Base-by-base conservation (phyloP, 2,113 vertebrate species). In the Sterrhoptilus dennistouni region DNA sequence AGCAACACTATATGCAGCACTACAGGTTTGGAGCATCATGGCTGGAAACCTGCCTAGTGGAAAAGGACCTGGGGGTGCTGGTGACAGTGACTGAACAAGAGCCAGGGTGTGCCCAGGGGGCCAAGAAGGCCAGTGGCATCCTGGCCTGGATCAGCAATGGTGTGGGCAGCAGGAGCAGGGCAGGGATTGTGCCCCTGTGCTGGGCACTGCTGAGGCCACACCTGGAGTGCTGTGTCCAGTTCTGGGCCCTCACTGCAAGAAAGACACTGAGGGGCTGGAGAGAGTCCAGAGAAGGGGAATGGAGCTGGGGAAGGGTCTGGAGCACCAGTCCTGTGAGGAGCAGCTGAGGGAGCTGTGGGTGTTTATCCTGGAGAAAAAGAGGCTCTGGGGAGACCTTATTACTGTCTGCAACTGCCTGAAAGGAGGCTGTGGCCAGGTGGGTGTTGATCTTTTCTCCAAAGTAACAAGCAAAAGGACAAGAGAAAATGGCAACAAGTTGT, bases 11-110 rank as follows among this genome's bases (percentile, higher is more conserved):
- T 3, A 23, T 17, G 5, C 17, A 68, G 3, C 10, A 7, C 28
- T 21, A 18, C 5, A 31, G 14, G 17, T 29, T 38, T 68, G 36
- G 29, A 6, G 6, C 11, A 66, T 24, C 11, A 21, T 7, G 13
- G 29, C 15, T 57, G 56, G 10, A 75, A 93, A 85, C 0, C 14
- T 68, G 15, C 49, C 6, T 0, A 0, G 2, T 0, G 2, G 5
- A 61, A 36, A 61, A 54, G 8, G 16, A 49, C 12, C 23, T 68
- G 35, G 17, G 5, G 1, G 1, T 24, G n/a, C 27, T 60, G 44
- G 6, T 17, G 8, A 14, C 6, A 44, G 47, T 2, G 1, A 4
- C 47, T 74, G 45, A 8, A 49, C 12, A 24, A 6, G 38, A 60
- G 52, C 8, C 45, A 53, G n/a, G 6, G 1, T 53, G 57, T 59